Percentiles rank a stretch among this genome's conserved stretches.
Evolutionary conservation across 92 coral and sea anemone genomes (phyloP).

Genomic region (Zoanthus sansibaricus): DNA sequence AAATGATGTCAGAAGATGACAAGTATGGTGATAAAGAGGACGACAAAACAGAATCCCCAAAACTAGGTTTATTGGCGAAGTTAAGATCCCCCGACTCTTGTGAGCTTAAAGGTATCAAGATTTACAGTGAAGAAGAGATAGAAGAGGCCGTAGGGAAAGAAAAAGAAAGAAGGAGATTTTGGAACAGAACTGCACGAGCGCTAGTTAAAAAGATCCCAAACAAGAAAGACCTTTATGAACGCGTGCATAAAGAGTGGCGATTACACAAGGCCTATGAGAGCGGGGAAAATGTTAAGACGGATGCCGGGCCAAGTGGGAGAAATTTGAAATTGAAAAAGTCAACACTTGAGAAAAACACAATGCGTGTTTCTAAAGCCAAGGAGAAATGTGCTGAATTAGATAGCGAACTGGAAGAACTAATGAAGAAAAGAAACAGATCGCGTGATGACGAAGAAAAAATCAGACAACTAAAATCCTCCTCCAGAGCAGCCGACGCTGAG

Average conservation of each 20-base stretch:
- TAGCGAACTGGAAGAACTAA: background rate
- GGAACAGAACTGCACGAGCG: background rate
- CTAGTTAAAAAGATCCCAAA: background rate
- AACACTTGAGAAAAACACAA: slow-evolving; percentile 2
- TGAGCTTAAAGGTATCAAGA: slow-evolving; percentile 8
- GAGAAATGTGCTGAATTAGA: slow-evolving; percentile 1
- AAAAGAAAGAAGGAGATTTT: background rate
- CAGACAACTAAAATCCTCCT: slow-evolving; percentile 2
- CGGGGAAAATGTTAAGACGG: background rate
- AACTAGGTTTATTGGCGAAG: background rate
- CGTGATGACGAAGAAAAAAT: background rate
- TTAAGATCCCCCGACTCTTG: slow-evolving; percentile 28
- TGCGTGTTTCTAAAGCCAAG: slow-evolving; percentile 9
- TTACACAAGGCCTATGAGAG: background rate
- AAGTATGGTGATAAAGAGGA: background rate
- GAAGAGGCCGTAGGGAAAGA: slow-evolving; percentile 27
- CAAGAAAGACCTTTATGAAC: slow-evolving; percentile 4
- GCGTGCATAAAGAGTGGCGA: slow-evolving; percentile 2
- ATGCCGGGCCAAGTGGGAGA: background rate
- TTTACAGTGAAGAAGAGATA: slow-evolving; percentile 4
- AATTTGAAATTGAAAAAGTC: slow-evolving; percentile 5
- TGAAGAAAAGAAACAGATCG: no score
- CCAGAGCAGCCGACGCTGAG: background rate
- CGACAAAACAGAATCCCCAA: background rate
- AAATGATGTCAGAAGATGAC: background rate